Evolutionary conservation across 2,888 invertebrate species (phyloP).

Genomic region (Gandaritis pyraliata): DNA sequence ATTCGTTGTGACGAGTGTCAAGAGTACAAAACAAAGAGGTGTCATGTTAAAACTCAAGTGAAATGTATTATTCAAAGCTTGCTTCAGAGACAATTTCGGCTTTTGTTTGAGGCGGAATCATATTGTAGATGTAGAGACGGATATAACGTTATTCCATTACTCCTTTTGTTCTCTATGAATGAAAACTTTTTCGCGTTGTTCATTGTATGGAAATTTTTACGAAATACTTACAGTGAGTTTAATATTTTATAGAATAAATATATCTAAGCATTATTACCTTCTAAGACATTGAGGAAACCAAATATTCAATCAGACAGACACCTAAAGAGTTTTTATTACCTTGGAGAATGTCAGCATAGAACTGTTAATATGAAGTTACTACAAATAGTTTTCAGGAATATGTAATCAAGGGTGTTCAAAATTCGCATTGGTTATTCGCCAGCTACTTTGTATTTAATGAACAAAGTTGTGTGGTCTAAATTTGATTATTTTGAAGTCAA

Average conservation of each 20-base stretch:
- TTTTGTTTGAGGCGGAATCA: slow-evolving; percentile 59
- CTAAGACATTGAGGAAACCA: too few species aligned
- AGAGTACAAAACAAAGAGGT: slow-evolving; percentile 64
- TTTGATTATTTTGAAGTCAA: slow-evolving; percentile 34
- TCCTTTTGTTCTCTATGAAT: slow-evolving; percentile 29
- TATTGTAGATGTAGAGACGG: slow-evolving; percentile 48
- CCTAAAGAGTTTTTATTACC: too few species aligned
- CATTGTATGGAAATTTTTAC: slow-evolving; percentile 5
- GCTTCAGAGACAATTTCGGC: slow-evolving; percentile 59
- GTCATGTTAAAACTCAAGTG: slow-evolving; percentile 71
- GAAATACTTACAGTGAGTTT: slow-evolving; percentile 1
- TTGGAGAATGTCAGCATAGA: too few species aligned
- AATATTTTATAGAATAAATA: not conserved
- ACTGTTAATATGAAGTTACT: too few species aligned
- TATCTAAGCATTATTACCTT: not conserved
- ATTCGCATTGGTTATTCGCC: slow-evolving; percentile 16
- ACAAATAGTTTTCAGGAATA: too few species aligned
- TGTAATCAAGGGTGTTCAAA: not conserved
- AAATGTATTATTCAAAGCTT: slow-evolving; percentile 70
- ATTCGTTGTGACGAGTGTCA: slow-evolving; percentile 50
- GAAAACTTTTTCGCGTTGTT: slow-evolving; percentile 9
- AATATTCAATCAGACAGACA: too few species aligned
- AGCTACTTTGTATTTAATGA: slow-evolving; percentile 40
- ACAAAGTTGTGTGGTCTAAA: slow-evolving; percentile 36
- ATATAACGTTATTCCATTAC: slow-evolving; percentile 43